phyloP scores from a whole-genome alignment of 1,140 invertebrate species.

The Caenorhabditis brenneri region DNA sequence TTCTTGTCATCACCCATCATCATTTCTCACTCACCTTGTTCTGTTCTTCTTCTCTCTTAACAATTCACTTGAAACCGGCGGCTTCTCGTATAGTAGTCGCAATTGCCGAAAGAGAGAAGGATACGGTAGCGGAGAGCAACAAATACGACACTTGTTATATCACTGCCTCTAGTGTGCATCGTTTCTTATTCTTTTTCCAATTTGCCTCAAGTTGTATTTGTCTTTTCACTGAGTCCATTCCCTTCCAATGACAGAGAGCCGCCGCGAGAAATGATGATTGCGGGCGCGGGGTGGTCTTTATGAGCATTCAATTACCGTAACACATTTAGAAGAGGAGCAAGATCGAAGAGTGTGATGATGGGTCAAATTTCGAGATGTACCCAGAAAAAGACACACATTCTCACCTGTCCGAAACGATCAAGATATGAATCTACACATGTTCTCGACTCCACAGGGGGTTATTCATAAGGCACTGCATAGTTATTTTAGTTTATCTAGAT shows the following conservation, averaged over 20 bases:
- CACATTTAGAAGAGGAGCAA: slow-evolving; percentile 1
- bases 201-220: slow-evolving; percentile 43
- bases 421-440: slow-evolving; percentile 38
- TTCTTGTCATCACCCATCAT: not conserved
- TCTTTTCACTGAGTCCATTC: slow-evolving; percentile 36
- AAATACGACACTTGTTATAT: slow-evolving; percentile 44
- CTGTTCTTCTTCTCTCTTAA: not conserved
- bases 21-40: slow-evolving; percentile 9
- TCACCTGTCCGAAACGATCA: slow-evolving; percentile 39
- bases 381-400: not conserved
- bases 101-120: slow-evolving; percentile 43
- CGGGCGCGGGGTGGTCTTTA: slow-evolving; percentile 37
- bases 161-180: slow-evolving; percentile 33
- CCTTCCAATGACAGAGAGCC: slow-evolving; percentile 2
- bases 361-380: slow-evolving; percentile 36
- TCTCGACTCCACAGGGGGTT: not conserved
- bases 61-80: slow-evolving; percentile 38
- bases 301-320: slow-evolving; percentile 42
- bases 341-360: not conserved
- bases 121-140: slow-evolving; percentile 41
- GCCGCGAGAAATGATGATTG: slow-evolving; percentile 1
- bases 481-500: slow-evolving; percentile 8
- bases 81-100: slow-evolving; percentile 37
- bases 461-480: not conserved
- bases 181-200: slow-evolving; percentile 28